Evolutionary conservation across 2,797 vertebrate species (phyloP).

Genomic region (Mionectes olivaceus): DNA sequence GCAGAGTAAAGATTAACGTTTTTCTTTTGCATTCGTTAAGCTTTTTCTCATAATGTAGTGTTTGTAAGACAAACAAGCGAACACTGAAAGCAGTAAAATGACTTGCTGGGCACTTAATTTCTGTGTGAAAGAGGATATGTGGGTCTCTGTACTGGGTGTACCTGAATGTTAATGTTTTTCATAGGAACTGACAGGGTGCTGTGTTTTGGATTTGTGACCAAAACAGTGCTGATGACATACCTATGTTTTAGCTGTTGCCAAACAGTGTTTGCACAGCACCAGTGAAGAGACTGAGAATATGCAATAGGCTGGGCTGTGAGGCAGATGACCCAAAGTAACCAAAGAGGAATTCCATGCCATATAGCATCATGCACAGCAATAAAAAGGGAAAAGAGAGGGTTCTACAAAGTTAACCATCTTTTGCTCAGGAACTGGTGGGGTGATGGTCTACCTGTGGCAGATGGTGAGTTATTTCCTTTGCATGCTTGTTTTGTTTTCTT

Average conservation of each 20-base stretch:
- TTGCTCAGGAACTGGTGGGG: neutral
- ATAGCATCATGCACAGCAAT: neutral
- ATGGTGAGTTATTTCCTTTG: neutral
- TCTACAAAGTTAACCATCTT: neutral
- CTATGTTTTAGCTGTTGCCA: neutral
- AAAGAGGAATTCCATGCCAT: neutral
- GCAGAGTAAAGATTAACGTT: neutral
- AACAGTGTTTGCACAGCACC: neutral
- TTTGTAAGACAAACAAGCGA: neutral
- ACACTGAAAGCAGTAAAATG: neutral
- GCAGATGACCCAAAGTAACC: neutral
- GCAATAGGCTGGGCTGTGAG: rapidly evolving
- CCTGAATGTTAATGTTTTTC: neutral
- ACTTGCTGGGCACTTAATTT: neutral
- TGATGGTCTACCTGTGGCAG: neutral
- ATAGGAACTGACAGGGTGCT: neutral
- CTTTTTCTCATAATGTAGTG: rapidly evolving
- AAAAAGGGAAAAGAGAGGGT: neutral
- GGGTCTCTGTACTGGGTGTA: neutral
- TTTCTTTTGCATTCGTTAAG: neutral
- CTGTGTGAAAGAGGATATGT: neutral
- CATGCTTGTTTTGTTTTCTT: neutral
- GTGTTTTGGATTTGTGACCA: neutral
- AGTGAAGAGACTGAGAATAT: neutral
- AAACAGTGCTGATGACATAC: neutral